phyloP scores from a whole-genome alignment of 2,113 vertebrate species.

The Varanus salvator region DNA sequence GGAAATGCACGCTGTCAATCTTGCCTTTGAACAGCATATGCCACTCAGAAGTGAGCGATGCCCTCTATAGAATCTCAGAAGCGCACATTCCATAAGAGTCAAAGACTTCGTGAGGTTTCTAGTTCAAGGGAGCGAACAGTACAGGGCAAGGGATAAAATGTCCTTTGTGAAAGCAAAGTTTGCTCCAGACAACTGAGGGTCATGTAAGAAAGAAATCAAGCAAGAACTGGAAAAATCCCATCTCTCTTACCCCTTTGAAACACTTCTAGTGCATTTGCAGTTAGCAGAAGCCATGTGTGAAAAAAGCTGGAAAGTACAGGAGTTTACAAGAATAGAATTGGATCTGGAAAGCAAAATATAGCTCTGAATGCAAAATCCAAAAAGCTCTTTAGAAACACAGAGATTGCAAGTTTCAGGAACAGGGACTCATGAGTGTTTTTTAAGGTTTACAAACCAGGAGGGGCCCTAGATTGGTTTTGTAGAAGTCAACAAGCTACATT shows the following conservation, averaged over 20 bases:
- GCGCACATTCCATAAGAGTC: background rate
- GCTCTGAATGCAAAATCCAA: background rate
- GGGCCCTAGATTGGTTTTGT: background rate
- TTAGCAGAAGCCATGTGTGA: background rate
- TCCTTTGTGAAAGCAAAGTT: background rate
- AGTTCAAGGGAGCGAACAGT: conserved; percentile 23
- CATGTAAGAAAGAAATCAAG: background rate
- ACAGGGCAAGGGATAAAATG: background rate
- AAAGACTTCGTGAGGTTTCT: background rate
- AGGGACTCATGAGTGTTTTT: background rate
- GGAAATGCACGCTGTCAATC: conserved; percentile 5
- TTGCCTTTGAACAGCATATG: background rate
- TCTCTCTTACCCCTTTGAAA: conserved; percentile 41
- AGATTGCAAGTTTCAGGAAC: background rate
- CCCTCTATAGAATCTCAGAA: conserved; percentile 31
- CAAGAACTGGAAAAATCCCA: conserved; percentile 22
- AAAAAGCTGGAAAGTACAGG: background rate
- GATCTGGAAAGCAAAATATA: background rate
- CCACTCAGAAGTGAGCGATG: conserved; percentile 30
- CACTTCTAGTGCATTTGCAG: background rate
- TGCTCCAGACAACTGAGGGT: background rate
- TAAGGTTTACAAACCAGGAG: background rate
- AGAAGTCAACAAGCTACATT: background rate
- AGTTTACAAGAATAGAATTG: background rate
- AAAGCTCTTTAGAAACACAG: background rate